Base-by-base conservation (phyloP, 2,888 invertebrate genomes). In the Allygus modestus region DNA sequence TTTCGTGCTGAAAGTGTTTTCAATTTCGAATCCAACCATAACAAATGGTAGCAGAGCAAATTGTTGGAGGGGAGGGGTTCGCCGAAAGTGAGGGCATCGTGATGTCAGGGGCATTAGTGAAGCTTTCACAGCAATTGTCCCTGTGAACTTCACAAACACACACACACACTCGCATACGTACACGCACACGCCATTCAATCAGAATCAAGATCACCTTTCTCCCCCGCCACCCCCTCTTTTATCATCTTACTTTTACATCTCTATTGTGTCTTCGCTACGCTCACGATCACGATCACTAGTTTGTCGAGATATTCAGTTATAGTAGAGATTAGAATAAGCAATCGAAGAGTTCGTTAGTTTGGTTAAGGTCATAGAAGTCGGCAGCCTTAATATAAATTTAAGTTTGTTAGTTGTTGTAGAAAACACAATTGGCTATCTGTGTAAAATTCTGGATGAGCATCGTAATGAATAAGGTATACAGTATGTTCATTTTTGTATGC, bases 1-100 rank as follows among this genome's bases (percentile, higher is more conserved):
- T n/a, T n/a, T n/a, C n/a, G n/a, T n/a, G n/a, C n/a, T 37, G 65
- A 65, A 65, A 65, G 65, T 65, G 31, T 28, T 65, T 65, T 65
- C 65, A 28, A 65, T 65, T 26, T 65, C 65, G 65, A 65, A 11
- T 17, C 65, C 65, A 15, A 65, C 65, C 65, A 65, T 65, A 31
- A 65, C 65, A 65, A 65, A 65, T 65, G 65, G 31, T 31, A 65
- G 51, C 15, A 15, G 12, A 58, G 58, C 20, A 23, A 23, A 20
- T 20, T 5, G 65, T 28, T 15, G 12, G 28, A 11, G 65, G 28
- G 31, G 65, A 23, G 58, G 58, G 58, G 58, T 7, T 7, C n/a
- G 65, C 31, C 65, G 65, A 65, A 65, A 65, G 65, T 65, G 65
- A 31, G 65, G 65, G 65, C 58, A 58, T 12, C 51, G 51, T 12